phyloP scores from a whole-genome alignment of 2,888 invertebrate genomes.

The Tetranychus truncatus region DNA sequence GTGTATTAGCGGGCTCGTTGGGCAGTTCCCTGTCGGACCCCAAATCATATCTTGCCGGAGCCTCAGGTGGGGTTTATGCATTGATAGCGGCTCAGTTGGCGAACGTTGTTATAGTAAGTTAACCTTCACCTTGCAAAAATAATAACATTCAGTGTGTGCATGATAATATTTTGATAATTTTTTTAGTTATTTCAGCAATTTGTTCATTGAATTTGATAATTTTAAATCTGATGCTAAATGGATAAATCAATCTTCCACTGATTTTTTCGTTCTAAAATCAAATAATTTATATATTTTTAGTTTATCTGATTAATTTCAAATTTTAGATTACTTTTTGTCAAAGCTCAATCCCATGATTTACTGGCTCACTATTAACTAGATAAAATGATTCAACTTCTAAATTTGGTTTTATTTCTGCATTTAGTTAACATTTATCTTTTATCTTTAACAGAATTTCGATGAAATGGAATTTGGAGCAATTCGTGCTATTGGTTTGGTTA shows the following conservation, averaged over 20 bases:
- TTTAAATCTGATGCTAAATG: too few relatives aligned
- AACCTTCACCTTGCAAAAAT: not conserved
- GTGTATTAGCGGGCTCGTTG: conserved; percentile 53
- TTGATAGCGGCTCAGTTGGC: conserved; percentile 80
- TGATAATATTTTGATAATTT: too few relatives aligned
- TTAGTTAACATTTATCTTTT: not conserved
- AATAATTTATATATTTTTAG: conserved; percentile 6
- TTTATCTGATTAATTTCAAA: too few relatives aligned
- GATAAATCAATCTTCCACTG: too few relatives aligned
- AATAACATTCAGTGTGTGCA: not conserved
- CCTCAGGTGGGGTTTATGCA: conserved; percentile 87
- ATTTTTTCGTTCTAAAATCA: not conserved
- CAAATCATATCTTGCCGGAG: conserved; percentile 55
- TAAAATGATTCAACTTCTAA: too few relatives aligned
- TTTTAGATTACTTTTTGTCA: too few relatives aligned
- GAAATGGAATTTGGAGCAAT: conserved; percentile 87
- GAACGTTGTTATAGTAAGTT: conserved; percentile 60
- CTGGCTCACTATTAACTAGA: too few relatives aligned
- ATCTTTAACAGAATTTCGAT: conserved; percentile 58
- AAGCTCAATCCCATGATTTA: too few relatives aligned
- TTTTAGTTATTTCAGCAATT: not conserved
- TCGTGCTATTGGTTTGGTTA: conserved; percentile 59
- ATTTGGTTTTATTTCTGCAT: not conserved
- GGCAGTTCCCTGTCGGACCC: conserved; percentile 13
- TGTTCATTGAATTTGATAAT: too few relatives aligned